These are phyloP conservation scores for Acanthococcus lagerstroemiae DNA, from an alignment of 2,888 invertebrate genomes.

Conservation along the genomic window DNA sequence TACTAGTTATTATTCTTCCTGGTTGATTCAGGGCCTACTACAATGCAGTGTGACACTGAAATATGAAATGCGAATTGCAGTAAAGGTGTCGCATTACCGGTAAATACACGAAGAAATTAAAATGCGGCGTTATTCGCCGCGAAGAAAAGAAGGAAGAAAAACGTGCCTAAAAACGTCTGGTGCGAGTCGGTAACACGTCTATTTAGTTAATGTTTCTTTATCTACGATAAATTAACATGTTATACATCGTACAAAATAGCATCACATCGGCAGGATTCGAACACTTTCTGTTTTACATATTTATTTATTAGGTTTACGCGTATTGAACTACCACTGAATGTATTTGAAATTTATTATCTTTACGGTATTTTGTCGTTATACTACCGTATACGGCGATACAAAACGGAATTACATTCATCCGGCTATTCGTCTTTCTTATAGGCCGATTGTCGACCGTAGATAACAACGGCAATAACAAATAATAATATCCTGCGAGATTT, in stretches of 20 bases:
- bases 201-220: neutral
- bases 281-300: slow-evolving; percentile 22
- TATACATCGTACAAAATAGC: slow-evolving; percentile 5
- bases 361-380: neutral
- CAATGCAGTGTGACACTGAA: too few species aligned
- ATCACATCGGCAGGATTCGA: slow-evolving; percentile 15
- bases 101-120: too few species aligned
- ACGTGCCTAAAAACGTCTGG: neutral
- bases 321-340: slow-evolving; percentile 22
- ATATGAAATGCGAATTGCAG: too few species aligned
- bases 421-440: neutral
- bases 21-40: too few species aligned
- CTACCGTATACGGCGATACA: neutral
- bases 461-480: neutral
- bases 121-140: too few species aligned
- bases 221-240: slow-evolving; percentile 9
- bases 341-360: slow-evolving; percentile 21
- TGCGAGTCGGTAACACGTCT: neutral
- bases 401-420: neutral
- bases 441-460: neutral
- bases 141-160: too few species aligned
- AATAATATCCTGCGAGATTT: neutral
- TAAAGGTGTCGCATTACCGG: too few species aligned
- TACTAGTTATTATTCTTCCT: too few species aligned
- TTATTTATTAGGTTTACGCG: slow-evolving; percentile 19